phyloP scores from a whole-genome alignment of 2,797 vertebrate species.

The Scarus forsteni region DNA sequence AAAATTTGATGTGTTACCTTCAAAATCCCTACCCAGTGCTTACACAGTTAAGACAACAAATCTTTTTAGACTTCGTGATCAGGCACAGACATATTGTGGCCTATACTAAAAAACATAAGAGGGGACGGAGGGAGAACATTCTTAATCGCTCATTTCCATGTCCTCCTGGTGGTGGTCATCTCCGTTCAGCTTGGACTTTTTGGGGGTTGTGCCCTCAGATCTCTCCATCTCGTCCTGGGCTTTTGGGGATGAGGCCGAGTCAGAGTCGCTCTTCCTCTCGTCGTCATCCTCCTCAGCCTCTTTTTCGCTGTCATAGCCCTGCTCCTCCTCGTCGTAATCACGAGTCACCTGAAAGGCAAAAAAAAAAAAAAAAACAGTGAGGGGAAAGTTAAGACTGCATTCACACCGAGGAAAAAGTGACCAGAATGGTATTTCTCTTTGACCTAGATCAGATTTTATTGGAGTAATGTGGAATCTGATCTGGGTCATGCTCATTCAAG shows the following conservation, averaged over 20 bases:
- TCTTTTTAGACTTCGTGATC: constrained; percentile 56
- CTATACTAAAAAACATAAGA: constrained; percentile 82
- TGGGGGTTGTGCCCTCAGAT: constrained; percentile 74
- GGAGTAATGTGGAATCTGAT: too few species aligned
- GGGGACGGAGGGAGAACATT: constrained; percentile 41
- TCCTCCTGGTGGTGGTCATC: constrained; percentile 97
- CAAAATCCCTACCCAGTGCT: constrained; percentile 20
- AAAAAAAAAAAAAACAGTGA: background rate
- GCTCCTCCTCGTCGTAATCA: constrained; percentile 98
- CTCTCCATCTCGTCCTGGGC: constrained; percentile 78
- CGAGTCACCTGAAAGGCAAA: constrained; percentile 90
- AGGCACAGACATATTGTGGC: constrained; percentile 65
- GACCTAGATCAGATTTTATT: too few species aligned
- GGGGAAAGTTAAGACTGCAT: too few species aligned
- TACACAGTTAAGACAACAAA: constrained; percentile 74
- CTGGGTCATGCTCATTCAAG: too few species aligned
- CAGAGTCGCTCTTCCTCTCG: constrained; percentile 88
- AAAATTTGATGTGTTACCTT: constrained; percentile 51
- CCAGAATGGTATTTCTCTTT: too few species aligned
- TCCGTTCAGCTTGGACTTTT: constrained; percentile 94
- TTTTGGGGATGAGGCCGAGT: constrained; percentile 86
- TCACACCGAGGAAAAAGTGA: too few species aligned
- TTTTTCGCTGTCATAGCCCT: constrained; percentile 97
- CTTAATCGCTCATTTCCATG: constrained; percentile 99
- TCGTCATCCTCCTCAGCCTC: constrained; percentile 94